These are phyloP conservation scores for Hesperophylax magnus DNA, from an alignment of 1,140 invertebrate species.

Conservation along the genomic window DNA sequence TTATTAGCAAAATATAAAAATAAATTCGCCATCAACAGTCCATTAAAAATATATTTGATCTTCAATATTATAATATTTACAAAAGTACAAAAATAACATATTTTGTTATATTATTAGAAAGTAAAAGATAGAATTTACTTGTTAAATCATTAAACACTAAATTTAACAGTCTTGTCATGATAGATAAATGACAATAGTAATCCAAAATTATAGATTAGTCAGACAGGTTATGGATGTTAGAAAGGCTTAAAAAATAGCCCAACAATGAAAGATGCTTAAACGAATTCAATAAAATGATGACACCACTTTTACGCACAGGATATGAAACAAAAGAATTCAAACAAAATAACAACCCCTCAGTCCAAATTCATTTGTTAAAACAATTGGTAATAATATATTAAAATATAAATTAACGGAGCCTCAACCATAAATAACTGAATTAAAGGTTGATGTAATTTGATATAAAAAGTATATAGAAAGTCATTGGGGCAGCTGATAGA, in stretches of 20 bases:
- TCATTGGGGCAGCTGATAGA: no score
- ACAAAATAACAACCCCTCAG: not conserved
- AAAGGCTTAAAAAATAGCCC: not conserved
- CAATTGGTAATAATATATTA: not conserved
- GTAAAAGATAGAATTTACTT: conserved; percentile 1
- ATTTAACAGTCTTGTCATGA: not conserved
- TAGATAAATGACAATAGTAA: not conserved
- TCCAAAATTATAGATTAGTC: not conserved
- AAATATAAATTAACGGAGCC: no score
- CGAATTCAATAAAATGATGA: conserved; percentile 35
- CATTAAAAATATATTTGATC: no score
- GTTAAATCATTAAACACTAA: conserved; percentile 1
- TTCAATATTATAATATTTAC: not conserved
- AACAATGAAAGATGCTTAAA: conserved; percentile 7
- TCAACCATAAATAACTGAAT: no score
- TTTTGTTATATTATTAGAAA: not conserved
- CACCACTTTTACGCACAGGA: conserved; percentile 44
- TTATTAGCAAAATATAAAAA: conserved; percentile 38
- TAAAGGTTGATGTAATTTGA: no score
- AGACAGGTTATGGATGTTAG: not conserved
- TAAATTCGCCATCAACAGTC: not conserved
- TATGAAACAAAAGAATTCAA: conserved; percentile 35
- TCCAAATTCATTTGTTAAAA: not conserved
- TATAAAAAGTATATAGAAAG: no score
- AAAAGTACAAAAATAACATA: not conserved